Evolutionary conservation across 2,113 vertebrate genomes (phyloP), one percentile per base, ranked within the genome.

Genomic region (Thymallus thymallus): DNA sequence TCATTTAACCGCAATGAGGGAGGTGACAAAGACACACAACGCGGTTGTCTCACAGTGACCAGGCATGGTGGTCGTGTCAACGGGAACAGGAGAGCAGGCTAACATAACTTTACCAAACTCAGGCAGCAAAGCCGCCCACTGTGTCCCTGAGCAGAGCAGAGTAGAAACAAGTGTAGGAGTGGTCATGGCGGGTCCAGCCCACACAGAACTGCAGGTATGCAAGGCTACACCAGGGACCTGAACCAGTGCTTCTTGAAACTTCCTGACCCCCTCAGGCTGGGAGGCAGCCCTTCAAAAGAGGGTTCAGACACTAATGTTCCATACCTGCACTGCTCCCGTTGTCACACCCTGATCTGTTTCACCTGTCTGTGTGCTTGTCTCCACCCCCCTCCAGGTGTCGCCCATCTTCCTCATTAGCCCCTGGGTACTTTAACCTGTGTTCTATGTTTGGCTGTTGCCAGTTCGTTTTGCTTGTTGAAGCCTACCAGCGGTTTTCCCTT

Each of bases 1-100:
- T 85, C 87, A 90, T 87, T 89, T 84, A 82, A 89, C 76, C 72
- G 48, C 48, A 51, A 9, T 41, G 10, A 41, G 77, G 73, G 78
- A 77, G 86, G 87, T 84, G 80, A 87, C 83, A 87, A 80, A 83
- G 75, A 84, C 80, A 75, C 78, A 2, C 12, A 12, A 9, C 48
- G 18, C 14, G 48, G 48, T 51, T 51, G 48, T 16, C 48, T 51
- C 16, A 22, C 10, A 22, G 20, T 22, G n/a, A 60, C 56, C 51
- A 55, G 56, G n/a, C 56, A 60, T 22, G 51, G n/a, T 60, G 56
- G 56, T 60, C n/a, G 6, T 22, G 16, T 22, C 18, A 7, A 9
- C 56, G n/a, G n/a, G 5, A 60, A 60, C 56, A n/a, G 56, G 56
- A 41, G 35, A 41, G 9, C 35, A 41, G 35, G 2, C 35, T 9